phyloP scores from a whole-genome alignment of 2,888 invertebrate species.

The Ophion costatus region DNA sequence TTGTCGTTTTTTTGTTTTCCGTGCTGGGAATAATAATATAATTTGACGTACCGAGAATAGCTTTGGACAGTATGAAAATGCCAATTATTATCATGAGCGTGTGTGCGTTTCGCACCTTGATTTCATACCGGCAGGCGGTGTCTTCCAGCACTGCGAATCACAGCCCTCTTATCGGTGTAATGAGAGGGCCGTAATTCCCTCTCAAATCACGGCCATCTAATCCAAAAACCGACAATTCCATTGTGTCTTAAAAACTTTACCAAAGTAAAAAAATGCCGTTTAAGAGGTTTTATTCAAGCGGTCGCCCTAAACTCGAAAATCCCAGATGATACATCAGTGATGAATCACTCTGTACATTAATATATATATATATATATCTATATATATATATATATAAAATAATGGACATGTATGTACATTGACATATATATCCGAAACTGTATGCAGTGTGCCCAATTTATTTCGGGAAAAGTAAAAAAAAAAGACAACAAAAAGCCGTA shows the following conservation, averaged over 20 bases:
- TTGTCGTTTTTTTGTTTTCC: background rate
- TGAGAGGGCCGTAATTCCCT: too few relatives aligned
- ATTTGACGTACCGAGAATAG: background rate
- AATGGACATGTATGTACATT: conserved; percentile 20
- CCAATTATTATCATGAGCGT: too few relatives aligned
- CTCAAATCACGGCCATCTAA: background rate
- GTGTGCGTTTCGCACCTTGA: too few relatives aligned
- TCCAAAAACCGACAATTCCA: background rate
- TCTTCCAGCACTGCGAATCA: background rate
- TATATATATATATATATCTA: conserved; percentile 20
- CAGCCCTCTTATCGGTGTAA: background rate
- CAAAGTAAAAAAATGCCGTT: background rate
- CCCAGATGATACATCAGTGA: background rate
- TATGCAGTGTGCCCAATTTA: conserved; percentile 40
- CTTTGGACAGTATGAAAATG: background rate
- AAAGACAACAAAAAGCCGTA: conserved; percentile 55
- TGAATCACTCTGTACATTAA: background rate
- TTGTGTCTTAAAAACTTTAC: too few relatives aligned
- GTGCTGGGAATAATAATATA: background rate
- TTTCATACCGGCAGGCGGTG: too few relatives aligned
- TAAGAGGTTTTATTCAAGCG: background rate
- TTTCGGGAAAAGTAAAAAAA: conserved; percentile 30
- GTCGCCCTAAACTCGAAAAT: background rate
- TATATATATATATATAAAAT: conserved; percentile 18
- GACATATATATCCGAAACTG: conserved; percentile 26